phyloP scores from a whole-genome alignment of 2,113 vertebrate genomes.

The Oenanthe melanoleuca region DNA sequence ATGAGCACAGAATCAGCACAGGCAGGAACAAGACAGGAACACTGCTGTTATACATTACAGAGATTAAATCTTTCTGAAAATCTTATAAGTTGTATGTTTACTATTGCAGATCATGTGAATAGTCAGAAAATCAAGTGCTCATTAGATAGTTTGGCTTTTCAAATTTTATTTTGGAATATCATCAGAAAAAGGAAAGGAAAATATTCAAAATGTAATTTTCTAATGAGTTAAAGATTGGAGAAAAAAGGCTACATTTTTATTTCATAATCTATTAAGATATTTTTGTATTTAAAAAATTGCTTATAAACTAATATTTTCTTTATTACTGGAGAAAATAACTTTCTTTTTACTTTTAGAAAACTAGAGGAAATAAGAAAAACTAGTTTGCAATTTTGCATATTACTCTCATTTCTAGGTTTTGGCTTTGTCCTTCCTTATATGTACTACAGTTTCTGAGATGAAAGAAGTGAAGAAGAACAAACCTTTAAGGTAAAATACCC shows the following conservation, averaged over 20 bases:
- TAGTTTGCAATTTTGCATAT: background rate
- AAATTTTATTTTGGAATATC: background rate
- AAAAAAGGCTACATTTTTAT: background rate
- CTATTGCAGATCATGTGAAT: background rate
- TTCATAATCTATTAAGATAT: background rate
- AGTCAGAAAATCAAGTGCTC: fast-evolving
- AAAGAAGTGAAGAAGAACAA: slow-evolving; percentile 1
- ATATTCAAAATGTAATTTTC: background rate
- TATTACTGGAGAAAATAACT: background rate
- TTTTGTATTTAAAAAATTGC: background rate
- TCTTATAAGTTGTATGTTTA: background rate
- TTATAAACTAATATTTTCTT: background rate
- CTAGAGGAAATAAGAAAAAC: background rate
- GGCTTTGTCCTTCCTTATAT: background rate
- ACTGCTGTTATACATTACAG: background rate
- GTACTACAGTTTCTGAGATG: background rate
- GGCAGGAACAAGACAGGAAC: background rate
- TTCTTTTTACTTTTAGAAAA: background rate
- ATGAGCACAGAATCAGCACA: background rate
- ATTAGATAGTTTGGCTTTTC: background rate
- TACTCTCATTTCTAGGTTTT: background rate
- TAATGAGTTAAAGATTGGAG: background rate
- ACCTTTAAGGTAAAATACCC: background rate
- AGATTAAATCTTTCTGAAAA: background rate
- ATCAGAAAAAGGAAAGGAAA: background rate